Percentiles rank a stretch among this genome's conserved stretches.
phyloP scores from a whole-genome alignment of 1,140 invertebrate genomes.

The Drepana arcuata region DNA sequence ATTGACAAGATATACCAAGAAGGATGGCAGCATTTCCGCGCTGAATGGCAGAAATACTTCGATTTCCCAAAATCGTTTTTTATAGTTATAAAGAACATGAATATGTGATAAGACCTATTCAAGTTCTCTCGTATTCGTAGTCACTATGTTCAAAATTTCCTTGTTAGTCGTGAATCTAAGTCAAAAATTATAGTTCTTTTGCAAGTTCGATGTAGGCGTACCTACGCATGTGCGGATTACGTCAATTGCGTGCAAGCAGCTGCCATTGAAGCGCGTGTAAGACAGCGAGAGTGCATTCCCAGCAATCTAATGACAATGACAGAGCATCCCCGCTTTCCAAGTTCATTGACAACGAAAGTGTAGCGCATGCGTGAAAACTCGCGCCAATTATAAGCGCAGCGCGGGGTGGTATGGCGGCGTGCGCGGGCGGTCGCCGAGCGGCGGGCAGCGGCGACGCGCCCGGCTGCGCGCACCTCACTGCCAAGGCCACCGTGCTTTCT shows the following conservation, averaged over 20 bases:
- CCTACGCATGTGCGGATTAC: slow-evolving; percentile 20
- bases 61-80: too few relatives aligned
- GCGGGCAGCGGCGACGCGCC: slow-evolving; percentile 22
- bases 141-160: too few relatives aligned
- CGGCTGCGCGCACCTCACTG: slow-evolving; percentile 43
- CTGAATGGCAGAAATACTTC: too few relatives aligned
- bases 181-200: too few relatives aligned
- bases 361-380: slow-evolving; percentile 58
- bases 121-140: too few relatives aligned
- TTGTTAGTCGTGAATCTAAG: too few relatives aligned
- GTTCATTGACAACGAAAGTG: slow-evolving; percentile 69
- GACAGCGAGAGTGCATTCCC: slow-evolving; percentile 63
- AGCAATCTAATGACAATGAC: slow-evolving; percentile 60
- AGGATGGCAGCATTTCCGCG: too few relatives aligned
- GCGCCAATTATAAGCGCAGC: slow-evolving; percentile 30
- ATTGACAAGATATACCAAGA: too few relatives aligned
- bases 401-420: slow-evolving; percentile 6
- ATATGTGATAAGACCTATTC: too few relatives aligned
- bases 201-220: too few relatives aligned
- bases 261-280: slow-evolving; percentile 29
- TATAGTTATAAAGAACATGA: too few relatives aligned
- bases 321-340: slow-evolving; percentile 64
- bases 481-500: slow-evolving; percentile 61
- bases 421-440: slow-evolving; percentile 15
- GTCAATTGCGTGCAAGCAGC: slow-evolving; percentile 31